Percentiles rank a stretch among this genome's conserved stretches.
phyloP scores from a whole-genome alignment of 2,797 vertebrate species.

The Eulemur coronatus region DNA sequence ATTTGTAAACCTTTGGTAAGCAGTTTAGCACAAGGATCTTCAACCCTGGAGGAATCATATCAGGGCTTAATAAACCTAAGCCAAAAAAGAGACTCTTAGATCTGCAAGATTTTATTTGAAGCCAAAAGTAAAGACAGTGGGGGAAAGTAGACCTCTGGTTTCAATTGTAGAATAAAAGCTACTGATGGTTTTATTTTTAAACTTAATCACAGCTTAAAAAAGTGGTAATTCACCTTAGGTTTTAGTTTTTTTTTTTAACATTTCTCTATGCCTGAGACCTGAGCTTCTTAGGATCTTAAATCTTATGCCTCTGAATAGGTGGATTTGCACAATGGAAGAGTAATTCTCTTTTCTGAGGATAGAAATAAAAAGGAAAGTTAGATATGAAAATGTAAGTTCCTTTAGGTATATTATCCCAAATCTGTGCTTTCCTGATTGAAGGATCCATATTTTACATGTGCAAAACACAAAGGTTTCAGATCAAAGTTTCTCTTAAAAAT shows the following conservation, averaged over 20 bases:
- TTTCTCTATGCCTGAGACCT: slow-evolving; percentile 3
- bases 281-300: background rate
- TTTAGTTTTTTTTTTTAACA: background rate
- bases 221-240: slow-evolving; percentile 39
- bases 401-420: background rate
- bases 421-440: background rate
- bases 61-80: slow-evolving; percentile 69
- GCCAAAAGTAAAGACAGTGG: slow-evolving; percentile 47
- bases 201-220: slow-evolving; percentile 67
- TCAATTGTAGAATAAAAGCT: slow-evolving; percentile 56
- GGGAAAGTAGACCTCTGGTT: slow-evolving; percentile 40
- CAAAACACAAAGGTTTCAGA: slow-evolving; percentile 38
- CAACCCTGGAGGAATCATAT: slow-evolving; percentile 60
- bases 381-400: background rate
- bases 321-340: slow-evolving; percentile 16
- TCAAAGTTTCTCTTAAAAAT: slow-evolving; percentile 39
- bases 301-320: background rate
- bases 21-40: slow-evolving; percentile 57
- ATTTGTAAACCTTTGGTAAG: slow-evolving; percentile 71
- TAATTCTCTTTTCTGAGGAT: background rate
- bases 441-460: slow-evolving; percentile 13
- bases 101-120: slow-evolving; percentile 65
- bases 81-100: slow-evolving; percentile 54
- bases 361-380: background rate
- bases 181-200: slow-evolving; percentile 65